phyloP scores from a whole-genome alignment of 64 coral and sea anemone genomes.

The Pocillopora damicornis region DNA sequence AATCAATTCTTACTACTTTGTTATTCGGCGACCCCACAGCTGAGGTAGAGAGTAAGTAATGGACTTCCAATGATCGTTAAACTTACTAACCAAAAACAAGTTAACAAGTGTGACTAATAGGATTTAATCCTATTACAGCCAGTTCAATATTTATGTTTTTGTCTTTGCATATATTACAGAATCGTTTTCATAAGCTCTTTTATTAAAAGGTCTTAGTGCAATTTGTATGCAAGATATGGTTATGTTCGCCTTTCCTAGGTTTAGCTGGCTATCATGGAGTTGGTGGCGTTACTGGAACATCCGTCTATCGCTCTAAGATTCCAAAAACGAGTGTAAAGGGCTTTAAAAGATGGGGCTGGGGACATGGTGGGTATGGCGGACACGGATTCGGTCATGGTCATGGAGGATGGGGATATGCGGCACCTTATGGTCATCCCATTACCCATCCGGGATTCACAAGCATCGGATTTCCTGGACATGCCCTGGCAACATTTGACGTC shows the following conservation, averaged over 20 bases:
- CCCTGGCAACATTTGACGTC: slow-evolving; percentile 88
- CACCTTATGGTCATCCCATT: slow-evolving; percentile 91
- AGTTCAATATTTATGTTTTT: no score
- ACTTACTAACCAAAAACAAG: no score
- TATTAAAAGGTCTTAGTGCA: not conserved
- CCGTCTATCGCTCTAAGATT: slow-evolving; percentile 57
- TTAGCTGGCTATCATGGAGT: slow-evolving; percentile 67
- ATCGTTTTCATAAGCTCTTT: no score
- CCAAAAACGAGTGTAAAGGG: slow-evolving; percentile 23
- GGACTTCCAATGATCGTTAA: no score
- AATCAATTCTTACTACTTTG: no score
- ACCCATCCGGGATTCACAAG: slow-evolving; percentile 97
- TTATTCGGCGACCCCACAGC: no score
- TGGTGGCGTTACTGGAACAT: slow-evolving; percentile 49
- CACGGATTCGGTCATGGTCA: not conserved
- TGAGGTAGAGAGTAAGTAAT: no score
- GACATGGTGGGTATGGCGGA: slow-evolving; percentile 46
- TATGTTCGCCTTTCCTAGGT: not conserved
- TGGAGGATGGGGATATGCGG: slow-evolving; percentile 49
- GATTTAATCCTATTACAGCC: no score
- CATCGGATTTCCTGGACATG: slow-evolving; percentile 93
- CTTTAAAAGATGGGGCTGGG: slow-evolving; percentile 58
- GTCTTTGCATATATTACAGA: no score
- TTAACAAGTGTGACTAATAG: no score
- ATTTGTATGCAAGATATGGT: no score